Evolutionary conservation across 2,797 vertebrate genomes (phyloP), one percentile per base, ranked within the genome.

Genomic region (Glyptemys insculpta): DNA sequence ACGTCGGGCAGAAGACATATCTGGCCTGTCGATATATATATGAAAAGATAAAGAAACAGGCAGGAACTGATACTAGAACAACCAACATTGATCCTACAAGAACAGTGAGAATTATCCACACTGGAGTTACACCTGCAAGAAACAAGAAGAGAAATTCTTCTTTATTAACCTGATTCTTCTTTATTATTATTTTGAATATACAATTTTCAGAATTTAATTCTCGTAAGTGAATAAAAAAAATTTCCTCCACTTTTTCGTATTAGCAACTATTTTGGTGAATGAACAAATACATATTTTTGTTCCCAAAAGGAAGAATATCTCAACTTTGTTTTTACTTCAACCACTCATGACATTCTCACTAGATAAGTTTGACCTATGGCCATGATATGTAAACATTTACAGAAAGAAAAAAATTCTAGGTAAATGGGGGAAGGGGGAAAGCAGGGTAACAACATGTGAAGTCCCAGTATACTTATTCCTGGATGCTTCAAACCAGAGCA

Each of bases 1-100:
- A 98, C 0, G 97, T 89, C 16, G 97, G 98, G 86, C 18, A 96
- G 88, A 98, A 97, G 47, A 94, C 3, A 1, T 94, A 81, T 92
- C 82, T 98, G 72, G 53, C 93, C 81, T 95, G 87, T 88, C 85
- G 97, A 88, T 98, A 98, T 0, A 97, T 3, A 34, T 49, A 95
- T 81, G 96, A 95, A 57, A 94, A 37, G 44, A 92, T 76, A 79
- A 83, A 94, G 47, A 93, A 97, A 62, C 97, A 96, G 78, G 85
- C 18, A 0, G 93, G 59, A 50, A 97, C 78, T 8, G 76, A 6
- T 27, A 92, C 87, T 83, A 65, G n/a, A 86, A 88, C 2, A 0
- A 52, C 29, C 8, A 98, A 81, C 90, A 98, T 94, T 0, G 96
- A 95, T 25, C 88, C 91, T 1, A 96, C 19, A 44, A 98, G 95